Evolutionary conservation across 2,113 vertebrate species (phyloP).

Genomic region (Pycnonotus jocosus): DNA sequence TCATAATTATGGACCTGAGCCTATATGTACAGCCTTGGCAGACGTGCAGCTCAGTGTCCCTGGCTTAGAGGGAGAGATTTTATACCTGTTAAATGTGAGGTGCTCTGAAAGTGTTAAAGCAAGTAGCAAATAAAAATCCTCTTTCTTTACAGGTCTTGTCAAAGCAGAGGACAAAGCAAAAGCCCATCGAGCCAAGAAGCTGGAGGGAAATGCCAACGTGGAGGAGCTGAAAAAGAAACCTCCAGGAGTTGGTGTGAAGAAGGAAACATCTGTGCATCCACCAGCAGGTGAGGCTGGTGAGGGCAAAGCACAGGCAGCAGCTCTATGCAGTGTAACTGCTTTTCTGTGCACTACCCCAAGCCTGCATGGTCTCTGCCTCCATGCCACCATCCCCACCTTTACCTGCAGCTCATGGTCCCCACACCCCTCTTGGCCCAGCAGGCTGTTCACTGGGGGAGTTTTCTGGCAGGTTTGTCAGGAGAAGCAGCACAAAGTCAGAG

Average conservation of each 20-base stretch:
- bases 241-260: slow-evolving; percentile 65
- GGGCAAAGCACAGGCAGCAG: background rate
- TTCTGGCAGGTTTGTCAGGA: background rate
- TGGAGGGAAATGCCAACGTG: slow-evolving; percentile 67
- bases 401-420: background rate
- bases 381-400: background rate
- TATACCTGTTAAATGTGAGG: background rate
- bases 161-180: slow-evolving; percentile 95
- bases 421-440: fast-evolving
- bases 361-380: background rate
- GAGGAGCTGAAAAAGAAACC: slow-evolving; percentile 83
- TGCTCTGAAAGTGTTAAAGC: background rate
- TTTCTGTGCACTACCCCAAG: background rate
- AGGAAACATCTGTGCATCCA: slow-evolving; percentile 59
- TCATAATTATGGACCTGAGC: background rate
- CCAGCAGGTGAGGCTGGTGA: slow-evolving; percentile 55
- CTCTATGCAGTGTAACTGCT: background rate
- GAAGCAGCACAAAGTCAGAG: background rate
- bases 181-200: slow-evolving; percentile 80
- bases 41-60: background rate
- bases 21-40: background rate
- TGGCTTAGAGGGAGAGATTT: background rate
- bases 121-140: background rate
- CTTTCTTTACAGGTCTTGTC: slow-evolving; percentile 78
- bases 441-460: background rate